Conservation (phyloP, 2,797 vertebrate genomes). For the Myripristis jacobus region DNA sequence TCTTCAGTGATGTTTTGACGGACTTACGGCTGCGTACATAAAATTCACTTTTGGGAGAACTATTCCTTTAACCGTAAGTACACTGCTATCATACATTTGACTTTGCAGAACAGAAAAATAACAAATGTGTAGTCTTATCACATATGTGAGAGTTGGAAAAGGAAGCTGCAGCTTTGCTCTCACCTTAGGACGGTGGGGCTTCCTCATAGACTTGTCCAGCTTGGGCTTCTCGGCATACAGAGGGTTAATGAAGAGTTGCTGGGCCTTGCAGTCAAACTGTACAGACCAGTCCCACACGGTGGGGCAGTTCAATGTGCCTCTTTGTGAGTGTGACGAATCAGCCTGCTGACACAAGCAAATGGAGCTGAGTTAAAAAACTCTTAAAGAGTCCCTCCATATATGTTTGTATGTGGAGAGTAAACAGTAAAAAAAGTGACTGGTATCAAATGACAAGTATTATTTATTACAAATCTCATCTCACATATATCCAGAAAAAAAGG, state of each 20-base stretch:
- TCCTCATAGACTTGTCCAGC: constrained; percentile 80
- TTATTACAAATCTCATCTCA: too few relatives aligned
- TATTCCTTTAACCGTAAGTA: too few relatives aligned
- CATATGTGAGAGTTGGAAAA: background rate
- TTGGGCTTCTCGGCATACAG: constrained; percentile 87
- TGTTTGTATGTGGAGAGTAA: too few relatives aligned
- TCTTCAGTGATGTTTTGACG: too few relatives aligned
- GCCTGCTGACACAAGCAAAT: constrained; percentile 86
- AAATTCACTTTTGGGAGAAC: too few relatives aligned
- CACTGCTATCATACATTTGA: too few relatives aligned
- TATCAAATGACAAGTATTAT: too few relatives aligned
- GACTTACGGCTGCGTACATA: too few relatives aligned
- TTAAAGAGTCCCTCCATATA: background rate
- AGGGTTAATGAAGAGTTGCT: constrained; percentile 88
- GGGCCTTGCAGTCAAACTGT: constrained; percentile 88
- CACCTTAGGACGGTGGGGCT: constrained; percentile 85
- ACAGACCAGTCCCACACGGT: constrained; percentile 92
- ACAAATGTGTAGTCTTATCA: too few relatives aligned
- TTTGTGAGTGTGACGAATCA: constrained; percentile 80
- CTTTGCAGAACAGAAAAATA: too few relatives aligned
- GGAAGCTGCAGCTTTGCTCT: constrained; percentile 15
- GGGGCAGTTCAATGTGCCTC: constrained; percentile 84
- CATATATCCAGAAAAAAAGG: too few relatives aligned
- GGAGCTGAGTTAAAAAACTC: constrained; percentile 23
- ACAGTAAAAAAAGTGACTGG: too few relatives aligned